Evolutionary conservation across 2,888 invertebrate genomes (phyloP).

Genomic region (Artemia sinica): DNA sequence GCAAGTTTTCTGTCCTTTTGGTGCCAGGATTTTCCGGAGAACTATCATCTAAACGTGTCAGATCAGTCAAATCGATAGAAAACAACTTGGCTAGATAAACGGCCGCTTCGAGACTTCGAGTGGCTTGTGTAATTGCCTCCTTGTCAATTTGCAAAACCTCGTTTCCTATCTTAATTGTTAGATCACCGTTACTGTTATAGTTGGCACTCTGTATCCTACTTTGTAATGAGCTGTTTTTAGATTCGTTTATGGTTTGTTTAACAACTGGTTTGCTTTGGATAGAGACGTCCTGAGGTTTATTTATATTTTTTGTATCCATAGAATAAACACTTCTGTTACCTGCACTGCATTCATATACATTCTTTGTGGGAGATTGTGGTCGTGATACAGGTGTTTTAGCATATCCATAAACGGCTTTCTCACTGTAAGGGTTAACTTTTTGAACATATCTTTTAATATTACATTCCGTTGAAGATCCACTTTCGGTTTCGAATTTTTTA

Average conservation of each 20-base stretch:
- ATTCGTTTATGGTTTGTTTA: background rate
- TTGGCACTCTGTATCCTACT: constrained; percentile 9
- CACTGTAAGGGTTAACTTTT: too few relatives aligned
- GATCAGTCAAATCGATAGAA: background rate
- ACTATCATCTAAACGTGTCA: constrained; percentile 1
- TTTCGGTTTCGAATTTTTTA: background rate
- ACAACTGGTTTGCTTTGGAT: background rate
- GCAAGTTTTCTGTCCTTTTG: background rate
- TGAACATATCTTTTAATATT: too few relatives aligned
- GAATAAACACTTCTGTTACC: background rate
- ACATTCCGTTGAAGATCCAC: background rate
- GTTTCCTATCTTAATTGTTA: background rate
- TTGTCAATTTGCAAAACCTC: constrained; percentile 2
- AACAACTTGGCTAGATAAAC: background rate
- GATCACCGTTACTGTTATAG: constrained; percentile 5
- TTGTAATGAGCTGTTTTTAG: background rate
- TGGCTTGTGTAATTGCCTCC: constrained; percentile 9
- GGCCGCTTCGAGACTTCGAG: constrained; percentile 7
- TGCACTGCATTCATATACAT: background rate
- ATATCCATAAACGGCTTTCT: background rate
- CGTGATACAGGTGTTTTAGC: background rate
- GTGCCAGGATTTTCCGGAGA: background rate
- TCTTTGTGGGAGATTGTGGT: background rate
- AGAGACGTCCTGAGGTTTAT: background rate
- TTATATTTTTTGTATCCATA: background rate